Conservation (phyloP, 1,140 invertebrate species). For the Pachyrhynchus sulphureomaculatus region DNA sequence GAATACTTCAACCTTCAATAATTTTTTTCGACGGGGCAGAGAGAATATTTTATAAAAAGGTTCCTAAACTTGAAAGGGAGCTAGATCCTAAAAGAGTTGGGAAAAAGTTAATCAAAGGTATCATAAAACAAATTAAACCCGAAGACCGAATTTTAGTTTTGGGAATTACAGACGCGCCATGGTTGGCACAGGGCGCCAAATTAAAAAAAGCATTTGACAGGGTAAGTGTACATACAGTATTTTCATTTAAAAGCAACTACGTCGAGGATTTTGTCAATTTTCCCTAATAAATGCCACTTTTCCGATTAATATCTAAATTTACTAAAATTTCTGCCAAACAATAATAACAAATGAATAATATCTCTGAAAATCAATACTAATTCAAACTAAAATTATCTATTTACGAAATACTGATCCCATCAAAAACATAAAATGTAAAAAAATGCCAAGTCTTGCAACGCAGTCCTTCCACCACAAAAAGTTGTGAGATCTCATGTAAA, state of each 20-base stretch:
- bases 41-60: conserved; percentile 80
- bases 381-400: no score
- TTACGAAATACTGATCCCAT: no score
- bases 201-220: conserved; percentile 57
- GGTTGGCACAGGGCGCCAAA: conserved; percentile 52
- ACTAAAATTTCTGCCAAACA: no score
- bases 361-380: no score
- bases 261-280: neutral
- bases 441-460: no score
- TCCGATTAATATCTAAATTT: no score
- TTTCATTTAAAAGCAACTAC: neutral
- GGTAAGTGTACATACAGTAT: conserved; percentile 15
- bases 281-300: no score
- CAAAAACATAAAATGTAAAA: no score
- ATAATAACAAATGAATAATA: no score
- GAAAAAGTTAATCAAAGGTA: conserved; percentile 65
- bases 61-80: conserved; percentile 58
- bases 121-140: conserved; percentile 63
- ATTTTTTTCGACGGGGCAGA: conserved; percentile 81
- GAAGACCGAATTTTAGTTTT: conserved; percentile 66
- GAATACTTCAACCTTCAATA: conserved; percentile 75
- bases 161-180: conserved; percentile 64
- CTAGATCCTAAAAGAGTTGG: conserved; percentile 63
- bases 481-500: no score
- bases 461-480: no score